Base-by-base conservation (phyloP, 2,113 vertebrate species). In the Hydrochoerus hydrochaeris region DNA sequence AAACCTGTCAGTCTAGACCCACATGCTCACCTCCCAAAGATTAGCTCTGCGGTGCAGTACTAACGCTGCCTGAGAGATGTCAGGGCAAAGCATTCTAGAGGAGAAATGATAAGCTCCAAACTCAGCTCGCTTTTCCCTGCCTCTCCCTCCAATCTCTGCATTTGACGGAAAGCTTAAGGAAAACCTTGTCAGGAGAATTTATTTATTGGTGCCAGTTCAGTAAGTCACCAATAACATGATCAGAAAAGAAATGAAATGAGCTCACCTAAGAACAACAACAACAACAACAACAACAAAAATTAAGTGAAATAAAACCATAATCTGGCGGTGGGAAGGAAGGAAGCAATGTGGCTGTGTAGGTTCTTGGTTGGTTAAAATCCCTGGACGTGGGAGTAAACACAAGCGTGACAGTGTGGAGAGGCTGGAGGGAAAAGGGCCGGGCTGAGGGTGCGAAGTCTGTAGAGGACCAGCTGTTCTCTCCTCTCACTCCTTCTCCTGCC, bases 311-410 rank as follows among this genome's bases (percentile, higher is more conserved):
- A 22, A 93, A 93, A 98, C 92, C 67, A 96, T 63, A 98, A 97
- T 85, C 92, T 85, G 97, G 98, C 97, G 95, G 94, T 89, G 0
- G 97, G 95, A 96, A 97, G 38, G 94, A 97, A 97, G 38, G 32
- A 93, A 96, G 95, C 88, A 97, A 96, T 41, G 67, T 85, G 98
- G 98, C 96, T 97, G 97, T 95, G 85, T 88, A 90, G 91, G 95
- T 87, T 97, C 85, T 97, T 94, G 38, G 96, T 97, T 97, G 98
- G 97, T 94, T 97, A 94, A 91, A 97, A 97, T 73, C 95, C 94
- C 97, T 83, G 98, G 95, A 97, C 5, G 78, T 96, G 98, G 30
- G 98, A 95, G 98, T 91, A 44, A 82, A 97, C 57, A 92, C 94
- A 95, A 97, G 98, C 92, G 7, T 95, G 89, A 96, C 81, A 95